Evolutionary conservation across 2,797 vertebrate species (phyloP).

Genomic region (Oryzias sinensis): DNA sequence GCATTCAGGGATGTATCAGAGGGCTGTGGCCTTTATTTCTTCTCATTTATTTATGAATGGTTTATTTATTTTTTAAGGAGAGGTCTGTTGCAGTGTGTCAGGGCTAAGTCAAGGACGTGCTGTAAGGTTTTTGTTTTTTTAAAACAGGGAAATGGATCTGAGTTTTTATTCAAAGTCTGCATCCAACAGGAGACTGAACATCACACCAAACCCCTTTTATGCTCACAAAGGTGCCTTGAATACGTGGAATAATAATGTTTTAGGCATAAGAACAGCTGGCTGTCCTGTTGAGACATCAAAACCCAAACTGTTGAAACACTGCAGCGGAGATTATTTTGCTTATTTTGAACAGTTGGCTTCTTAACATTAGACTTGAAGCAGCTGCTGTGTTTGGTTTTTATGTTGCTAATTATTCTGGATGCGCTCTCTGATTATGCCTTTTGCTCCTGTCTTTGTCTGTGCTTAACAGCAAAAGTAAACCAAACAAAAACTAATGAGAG

Average conservation of each 20-base stretch:
- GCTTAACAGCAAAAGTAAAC: conserved; percentile 48
- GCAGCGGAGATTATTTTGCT: conserved; percentile 24
- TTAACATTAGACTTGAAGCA: conserved; percentile 35
- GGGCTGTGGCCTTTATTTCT: conserved; percentile 30
- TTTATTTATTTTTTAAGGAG: conserved; percentile 7
- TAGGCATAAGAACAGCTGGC: conserved; percentile 51
- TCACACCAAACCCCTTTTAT: conserved; percentile 48
- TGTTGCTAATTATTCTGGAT: conserved; percentile 56
- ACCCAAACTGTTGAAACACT: conserved; percentile 27
- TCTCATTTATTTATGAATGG: conserved; percentile 2
- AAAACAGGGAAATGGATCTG: conserved; percentile 54
- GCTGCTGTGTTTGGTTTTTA: conserved; percentile 47
- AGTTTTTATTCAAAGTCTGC: conserved; percentile 54
- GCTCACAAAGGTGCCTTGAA: conserved; percentile 35
- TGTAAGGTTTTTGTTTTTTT: conserved; percentile 47
- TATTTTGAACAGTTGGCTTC: conserved; percentile 47
- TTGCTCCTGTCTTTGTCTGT: conserved; percentile 31
- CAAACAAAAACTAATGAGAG: conserved; percentile 70
- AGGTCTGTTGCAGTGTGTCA: conserved; percentile 54
- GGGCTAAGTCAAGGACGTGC: conserved; percentile 60
- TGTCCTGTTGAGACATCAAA: conserved; percentile 37
- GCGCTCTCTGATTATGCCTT: conserved; percentile 43
- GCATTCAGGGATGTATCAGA: conserved; percentile 40
- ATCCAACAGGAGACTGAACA: conserved; percentile 32
- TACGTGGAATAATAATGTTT: conserved; percentile 54